Percentiles rank a stretch among this genome's conserved stretches.
Conservation (phyloP, 1,140 invertebrate species). For the Ceratosolen fusciceps region DNA sequence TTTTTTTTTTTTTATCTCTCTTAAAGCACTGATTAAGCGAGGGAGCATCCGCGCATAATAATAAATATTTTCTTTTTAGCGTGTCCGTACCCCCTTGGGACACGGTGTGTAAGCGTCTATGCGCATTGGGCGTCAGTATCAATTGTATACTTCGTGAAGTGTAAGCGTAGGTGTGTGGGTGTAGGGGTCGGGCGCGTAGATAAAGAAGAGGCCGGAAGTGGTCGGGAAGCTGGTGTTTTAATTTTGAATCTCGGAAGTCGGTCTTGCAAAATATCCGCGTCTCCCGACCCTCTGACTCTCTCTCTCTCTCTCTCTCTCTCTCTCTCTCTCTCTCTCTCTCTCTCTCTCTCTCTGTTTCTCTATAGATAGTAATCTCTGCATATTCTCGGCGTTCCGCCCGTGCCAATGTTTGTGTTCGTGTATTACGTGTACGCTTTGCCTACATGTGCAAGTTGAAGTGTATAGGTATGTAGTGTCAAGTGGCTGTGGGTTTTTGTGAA, state of each 20-base stretch:
- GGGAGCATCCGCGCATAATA: constrained; percentile 60
- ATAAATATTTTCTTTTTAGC: constrained; percentile 58
- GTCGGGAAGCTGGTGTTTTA: too few relatives aligned
- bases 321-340: too few relatives aligned
- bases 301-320: too few relatives aligned
- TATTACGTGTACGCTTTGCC: background rate
- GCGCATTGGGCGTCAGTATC: too few relatives aligned
- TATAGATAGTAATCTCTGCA: background rate
- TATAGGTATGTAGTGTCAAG: background rate
- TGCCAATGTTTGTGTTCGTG: background rate
- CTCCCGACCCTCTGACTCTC: too few relatives aligned
- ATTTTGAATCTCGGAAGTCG: too few relatives aligned
- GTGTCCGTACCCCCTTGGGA: constrained; percentile 66
- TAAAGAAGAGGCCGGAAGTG: too few relatives aligned
- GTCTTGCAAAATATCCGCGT: too few relatives aligned
- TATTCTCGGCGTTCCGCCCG: background rate
- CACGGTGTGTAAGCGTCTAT: constrained; percentile 56
- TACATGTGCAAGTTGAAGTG: background rate
- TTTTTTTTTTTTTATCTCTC: constrained; percentile 54
- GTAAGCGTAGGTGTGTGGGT: too few relatives aligned
- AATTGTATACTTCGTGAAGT: too few relatives aligned
- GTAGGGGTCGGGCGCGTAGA: too few relatives aligned
- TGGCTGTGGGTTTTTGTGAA: background rate
- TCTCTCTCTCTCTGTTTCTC: too few relatives aligned
- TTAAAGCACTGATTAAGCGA: constrained; percentile 73